Base-by-base conservation (phyloP, 2,797 vertebrate species). In the Gallinago solitaria region DNA sequence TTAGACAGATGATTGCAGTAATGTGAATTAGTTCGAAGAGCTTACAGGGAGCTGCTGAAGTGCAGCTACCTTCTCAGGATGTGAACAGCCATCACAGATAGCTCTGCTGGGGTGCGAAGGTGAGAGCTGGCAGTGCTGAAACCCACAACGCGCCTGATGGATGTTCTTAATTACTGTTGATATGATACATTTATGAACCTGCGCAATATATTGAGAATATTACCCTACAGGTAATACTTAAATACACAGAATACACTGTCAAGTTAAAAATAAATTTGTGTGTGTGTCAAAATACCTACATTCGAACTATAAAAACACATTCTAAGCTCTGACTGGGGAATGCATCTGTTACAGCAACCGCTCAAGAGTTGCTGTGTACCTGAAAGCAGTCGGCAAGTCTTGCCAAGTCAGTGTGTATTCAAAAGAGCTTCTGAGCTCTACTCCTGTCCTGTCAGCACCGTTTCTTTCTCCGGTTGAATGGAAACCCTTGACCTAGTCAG, bases 171-270 rank as follows among this genome's bases (percentile, higher is more conserved):
- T 59, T 71, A 65, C 51, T 65, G 43, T 47, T 37, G 45, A 27
- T 45, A 45, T 0, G 0, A 35, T 18, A 56, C 32, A 33, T 57
- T 39, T 5, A 51, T 5, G 0, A 47, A 56, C 73, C 88, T n/a
- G n/a, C 16, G 35, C 47, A 70, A 43, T 56, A 9, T 1, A 28
- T 0, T 23, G 28, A 75, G 28, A 78, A 15, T 4, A 28, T 16
- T 3, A 41, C 35, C 74, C 27, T 59, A 51, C 13, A 48, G 54
- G 23, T 10, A 35, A 51, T 5, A n/a, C 69, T 89, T 68, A n/a
- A 19, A 65, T 6, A 63, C 3, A 17, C 23, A 83, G 69, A 84
- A 80, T 3, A 74, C 14, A 27, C 7, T 17, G 9, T 19, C 16
- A 50, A 54, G 24, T 45, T 45, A 32, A 59, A 70, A 54, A 16